Conservation (phyloP, 2,888 invertebrate genomes). For the Alcis repandata region DNA sequence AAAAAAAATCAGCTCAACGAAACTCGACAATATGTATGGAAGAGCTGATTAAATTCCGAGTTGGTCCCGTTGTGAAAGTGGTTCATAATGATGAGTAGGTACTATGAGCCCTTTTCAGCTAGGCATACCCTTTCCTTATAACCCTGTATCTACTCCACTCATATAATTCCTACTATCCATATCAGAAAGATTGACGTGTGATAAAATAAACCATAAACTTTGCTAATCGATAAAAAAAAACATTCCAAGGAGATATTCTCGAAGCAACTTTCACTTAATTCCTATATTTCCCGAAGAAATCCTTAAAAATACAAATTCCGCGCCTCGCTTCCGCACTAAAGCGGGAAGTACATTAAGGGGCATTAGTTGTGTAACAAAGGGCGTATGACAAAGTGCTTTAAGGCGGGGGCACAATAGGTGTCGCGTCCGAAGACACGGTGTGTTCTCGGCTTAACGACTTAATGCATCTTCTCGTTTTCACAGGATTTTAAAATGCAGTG, state of each 20-base stretch:
- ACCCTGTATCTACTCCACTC: too few relatives aligned
- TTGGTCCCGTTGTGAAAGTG: too few relatives aligned
- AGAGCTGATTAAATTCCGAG: too few relatives aligned
- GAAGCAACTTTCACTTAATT: background rate
- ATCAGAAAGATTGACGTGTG: too few relatives aligned
- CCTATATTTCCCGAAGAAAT: constrained; percentile 10
- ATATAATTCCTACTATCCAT: too few relatives aligned
- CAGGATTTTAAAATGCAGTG: background rate
- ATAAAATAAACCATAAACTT: too few relatives aligned
- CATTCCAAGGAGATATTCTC: background rate
- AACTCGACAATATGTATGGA: too few relatives aligned
- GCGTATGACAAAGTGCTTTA: constrained; percentile 75
- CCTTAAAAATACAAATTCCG: constrained; percentile 56
- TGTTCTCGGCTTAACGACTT: constrained; percentile 72
- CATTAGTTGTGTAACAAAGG: constrained; percentile 78
- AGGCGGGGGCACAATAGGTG: constrained; percentile 66
- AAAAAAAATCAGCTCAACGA: too few relatives aligned
- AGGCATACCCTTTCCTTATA: too few relatives aligned
- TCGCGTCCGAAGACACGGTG: constrained; percentile 54
- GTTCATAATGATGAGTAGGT: too few relatives aligned
- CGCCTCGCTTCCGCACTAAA: constrained; percentile 65
- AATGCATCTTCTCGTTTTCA: constrained; percentile 71
- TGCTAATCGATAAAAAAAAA: background rate
- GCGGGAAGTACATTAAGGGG: constrained; percentile 70
- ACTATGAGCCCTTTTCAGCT: too few relatives aligned